Base-by-base conservation (phyloP, 2,797 vertebrate species). In the Sternotherus odoratus region DNA sequence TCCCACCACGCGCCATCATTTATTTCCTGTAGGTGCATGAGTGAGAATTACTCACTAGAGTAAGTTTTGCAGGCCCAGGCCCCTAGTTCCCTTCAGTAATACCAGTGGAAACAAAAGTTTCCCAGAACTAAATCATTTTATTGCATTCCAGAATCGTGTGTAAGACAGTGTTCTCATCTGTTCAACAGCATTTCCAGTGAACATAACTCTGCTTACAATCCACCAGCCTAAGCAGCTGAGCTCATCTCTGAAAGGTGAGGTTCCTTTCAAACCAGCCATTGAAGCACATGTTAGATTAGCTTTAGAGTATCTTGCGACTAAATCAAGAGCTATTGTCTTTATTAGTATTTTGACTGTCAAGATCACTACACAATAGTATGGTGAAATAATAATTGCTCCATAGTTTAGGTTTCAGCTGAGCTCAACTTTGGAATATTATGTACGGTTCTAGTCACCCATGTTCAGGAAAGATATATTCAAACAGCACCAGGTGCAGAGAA, bases 101-200 rank as follows among this genome's bases (percentile, higher is more conserved):
- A 85, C 91, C 94, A 96, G 57, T 86, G 85, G 90, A 97, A 90
- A 79, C 77, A 95, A 96, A 94, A 91, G 39, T 93, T 95, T 95
- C 93, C 94, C 96, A 96, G 96, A 97, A 97, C 93, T 77, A 96
- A 92, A 91, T 82, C 93, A 97, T 97, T 97, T 96, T 93, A 96
- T 57, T 91, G 93, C 96, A 98, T 98, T 98, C 97, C 97, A 97
- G 79, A 94, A 92, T 96, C 97, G 95, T 96, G 95, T 95, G 92
- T 91, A 95, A 95, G 94, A 90, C 95, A 94, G 95, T 94, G 93
- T 92, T 96, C 69, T 80, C 96, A 97, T 97, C 96, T 98, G 96
- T 95, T 97, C 39, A 4, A 87, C 94, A 94, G 90, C 85, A 80
- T 91, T 95, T 93, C 89, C 84, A 24, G 86, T 60, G 92, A 93